Evolutionary conservation across 1,140 invertebrate genomes (phyloP), one percentile per base, ranked within the genome.

Genomic region (Zaprionus vittiger): DNA sequence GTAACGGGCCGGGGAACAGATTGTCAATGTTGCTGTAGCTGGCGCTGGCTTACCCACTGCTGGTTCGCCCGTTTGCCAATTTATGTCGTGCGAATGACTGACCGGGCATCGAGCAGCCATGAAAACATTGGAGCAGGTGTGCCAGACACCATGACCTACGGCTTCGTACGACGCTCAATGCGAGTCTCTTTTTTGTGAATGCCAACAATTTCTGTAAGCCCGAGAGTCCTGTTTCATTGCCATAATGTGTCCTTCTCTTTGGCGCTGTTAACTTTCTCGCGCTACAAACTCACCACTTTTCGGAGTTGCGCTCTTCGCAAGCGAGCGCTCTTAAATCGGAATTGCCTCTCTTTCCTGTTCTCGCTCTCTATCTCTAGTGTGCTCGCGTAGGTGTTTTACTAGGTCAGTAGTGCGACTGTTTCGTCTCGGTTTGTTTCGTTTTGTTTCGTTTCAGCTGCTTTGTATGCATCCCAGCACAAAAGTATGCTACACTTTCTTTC

Each of bases 371-470:
- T 41, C 17, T 12, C 1, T 69, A 26, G 22, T 9, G 34, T 57
- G 31, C 65, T 75, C 34, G 41, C 26, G 15, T 41, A 17, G 1
- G 6, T 24, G 57, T 15, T 56, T 56, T 65, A 80, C 28, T 90
- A 90, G 85, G 85, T 90, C 85, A 90, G 81, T 90, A 80, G 85
- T 77, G 79, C 79, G 72, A 60, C 63, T 59, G 76, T 83, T 59
- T 41, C 68, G 34, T 31, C 73, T 67, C 78, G 12, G 24, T 62
- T 47, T 64, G 66, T 52, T 69, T 54, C 64, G 31, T 26, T 78
- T 59, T 69, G 12, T 34, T 64, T 15, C 66, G 56, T 44, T 64
- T 22, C 38, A 41, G 37, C 57, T 81, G 67, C 49, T 85, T 79
- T 56, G 63, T 73, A 84, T 73, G 67, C 82, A 73, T 68, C 20